Percentiles rank a stretch among this genome's conserved stretches.
Conservation (phyloP, 1,140 invertebrate genomes). For the Drosophila littoralis region DNA sequence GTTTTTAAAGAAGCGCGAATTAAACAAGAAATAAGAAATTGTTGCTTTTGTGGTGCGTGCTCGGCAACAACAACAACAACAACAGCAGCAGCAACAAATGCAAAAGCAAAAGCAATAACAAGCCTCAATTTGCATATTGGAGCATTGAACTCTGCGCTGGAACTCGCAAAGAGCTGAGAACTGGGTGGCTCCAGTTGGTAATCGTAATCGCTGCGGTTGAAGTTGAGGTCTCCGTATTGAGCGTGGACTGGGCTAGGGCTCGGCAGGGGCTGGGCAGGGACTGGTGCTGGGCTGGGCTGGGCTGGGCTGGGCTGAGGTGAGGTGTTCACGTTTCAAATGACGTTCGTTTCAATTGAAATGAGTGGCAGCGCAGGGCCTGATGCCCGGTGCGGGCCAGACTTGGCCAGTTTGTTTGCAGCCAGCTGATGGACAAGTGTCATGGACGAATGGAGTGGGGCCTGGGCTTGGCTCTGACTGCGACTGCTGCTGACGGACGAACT, state of each 20-base stretch:
- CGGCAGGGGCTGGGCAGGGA: constrained; percentile 19
- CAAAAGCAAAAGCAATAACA: constrained; percentile 37
- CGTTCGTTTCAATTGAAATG: constrained; percentile 50
- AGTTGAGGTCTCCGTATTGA: constrained; percentile 4
- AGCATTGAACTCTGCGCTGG: constrained; percentile 71
- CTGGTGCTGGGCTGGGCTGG: constrained; percentile 21
- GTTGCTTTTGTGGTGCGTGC: constrained; percentile 56
- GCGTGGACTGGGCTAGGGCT: constrained; percentile 16
- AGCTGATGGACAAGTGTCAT: constrained; percentile 79
- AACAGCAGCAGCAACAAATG: not conserved
- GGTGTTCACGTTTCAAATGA: constrained; percentile 73
- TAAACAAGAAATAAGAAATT: constrained; percentile 15
- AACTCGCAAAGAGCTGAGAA: constrained; percentile 17
- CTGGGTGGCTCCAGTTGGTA: constrained; percentile 33
- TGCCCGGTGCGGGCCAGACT: not conserved
- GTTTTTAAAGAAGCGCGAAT: constrained; percentile 38
- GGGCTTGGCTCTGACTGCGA: constrained; percentile 54
- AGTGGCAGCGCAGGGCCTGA: constrained; percentile 4
- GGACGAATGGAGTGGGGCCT: constrained; percentile 34
- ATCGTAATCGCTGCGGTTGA: constrained; percentile 50
- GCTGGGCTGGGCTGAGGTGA: constrained; percentile 33
- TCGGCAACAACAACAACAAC: constrained; percentile 21
- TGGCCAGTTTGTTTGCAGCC: constrained; percentile 58
- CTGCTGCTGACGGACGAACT: not conserved
- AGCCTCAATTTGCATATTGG: constrained; percentile 77